A percentile compares a stretch with the other conserved stretches of the same genome.
These are phyloP conservation scores for Drosophila cognata DNA, from an alignment of 2,888 invertebrate genomes.

Conservation along the genomic window DNA sequence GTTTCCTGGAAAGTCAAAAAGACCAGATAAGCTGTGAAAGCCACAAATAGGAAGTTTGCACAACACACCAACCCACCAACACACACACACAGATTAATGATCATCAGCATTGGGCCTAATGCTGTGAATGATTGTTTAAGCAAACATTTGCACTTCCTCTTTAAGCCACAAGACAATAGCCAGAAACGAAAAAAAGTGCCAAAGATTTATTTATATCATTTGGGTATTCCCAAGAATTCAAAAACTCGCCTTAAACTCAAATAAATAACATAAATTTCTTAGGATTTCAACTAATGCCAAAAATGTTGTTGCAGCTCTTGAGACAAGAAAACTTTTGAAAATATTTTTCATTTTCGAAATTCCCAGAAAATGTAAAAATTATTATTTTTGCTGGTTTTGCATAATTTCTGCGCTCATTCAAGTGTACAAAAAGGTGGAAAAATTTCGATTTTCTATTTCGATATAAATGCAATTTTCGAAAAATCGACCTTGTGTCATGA, in stretches of 20 bases:
- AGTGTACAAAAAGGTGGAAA: background rate
- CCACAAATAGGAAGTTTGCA: constrained; percentile 70
- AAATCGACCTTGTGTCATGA: background rate
- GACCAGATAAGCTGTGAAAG: constrained; percentile 52
- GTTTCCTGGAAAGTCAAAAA: constrained; percentile 60
- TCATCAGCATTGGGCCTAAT: background rate
- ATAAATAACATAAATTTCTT: background rate
- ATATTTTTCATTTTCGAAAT: background rate
- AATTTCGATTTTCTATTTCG: background rate
- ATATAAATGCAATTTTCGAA: background rate
- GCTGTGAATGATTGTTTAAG: constrained; percentile 3
- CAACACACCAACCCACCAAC: constrained; percentile 16
- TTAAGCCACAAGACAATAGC: constrained; percentile 8
- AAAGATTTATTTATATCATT: background rate
- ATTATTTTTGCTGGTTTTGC: background rate
- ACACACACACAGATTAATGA: background rate
- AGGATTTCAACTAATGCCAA: background rate
- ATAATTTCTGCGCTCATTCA: background rate
- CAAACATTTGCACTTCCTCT: constrained; percentile 71
- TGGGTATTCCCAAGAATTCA: background rate
- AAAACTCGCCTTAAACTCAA: background rate
- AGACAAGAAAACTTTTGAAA: background rate
- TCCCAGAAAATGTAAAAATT: background rate
- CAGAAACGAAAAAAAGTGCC: background rate
- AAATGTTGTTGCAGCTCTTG: background rate